phyloP scores from a whole-genome alignment of 2,888 invertebrate genomes.

The Trissolcus brochymenae region DNA sequence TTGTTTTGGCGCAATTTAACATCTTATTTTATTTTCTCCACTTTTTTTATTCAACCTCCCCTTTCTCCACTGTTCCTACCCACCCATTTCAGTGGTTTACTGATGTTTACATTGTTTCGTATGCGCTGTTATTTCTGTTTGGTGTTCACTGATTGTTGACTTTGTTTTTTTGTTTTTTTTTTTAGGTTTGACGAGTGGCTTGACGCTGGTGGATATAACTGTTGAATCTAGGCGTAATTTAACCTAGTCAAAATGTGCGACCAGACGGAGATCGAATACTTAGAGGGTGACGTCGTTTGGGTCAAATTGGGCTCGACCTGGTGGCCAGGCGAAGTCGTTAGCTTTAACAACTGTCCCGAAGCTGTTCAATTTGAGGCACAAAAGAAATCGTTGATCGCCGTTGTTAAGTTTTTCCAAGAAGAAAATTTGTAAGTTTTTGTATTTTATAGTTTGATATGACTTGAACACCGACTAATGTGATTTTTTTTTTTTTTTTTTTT shows the following conservation, averaged over 20 bases:
- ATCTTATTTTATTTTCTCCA: too few species aligned
- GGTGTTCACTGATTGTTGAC: background rate
- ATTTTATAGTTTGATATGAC: background rate
- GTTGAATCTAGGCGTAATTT: slow-evolving; percentile 44
- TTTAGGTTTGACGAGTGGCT: slow-evolving; percentile 47
- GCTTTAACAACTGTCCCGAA: slow-evolving; percentile 81
- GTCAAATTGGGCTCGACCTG: slow-evolving; percentile 88
- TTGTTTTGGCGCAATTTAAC: background rate
- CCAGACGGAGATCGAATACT: slow-evolving; percentile 82
- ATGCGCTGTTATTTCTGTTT: background rate
- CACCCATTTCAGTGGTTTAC: too few species aligned
- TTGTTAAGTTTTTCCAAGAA: slow-evolving; percentile 91
- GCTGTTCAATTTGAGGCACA: slow-evolving; percentile 82
- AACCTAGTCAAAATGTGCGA: slow-evolving; percentile 80
- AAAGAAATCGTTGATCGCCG: slow-evolving; percentile 84
- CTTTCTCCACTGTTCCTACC: too few species aligned
- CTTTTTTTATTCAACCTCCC: too few species aligned
- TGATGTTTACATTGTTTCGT: too few species aligned
- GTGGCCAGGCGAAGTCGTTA: slow-evolving; percentile 91
- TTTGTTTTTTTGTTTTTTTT: slow-evolving; percentile 9
- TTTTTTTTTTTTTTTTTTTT: slow-evolving; percentile 21
- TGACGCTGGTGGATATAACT: slow-evolving; percentile 30
- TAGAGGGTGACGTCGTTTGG: slow-evolving; percentile 89
- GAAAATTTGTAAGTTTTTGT: slow-evolving; percentile 85
- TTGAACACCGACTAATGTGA: background rate